These are phyloP conservation scores for Hesperia comma DNA, from an alignment of 2,888 invertebrate genomes.

Conservation along the genomic window DNA sequence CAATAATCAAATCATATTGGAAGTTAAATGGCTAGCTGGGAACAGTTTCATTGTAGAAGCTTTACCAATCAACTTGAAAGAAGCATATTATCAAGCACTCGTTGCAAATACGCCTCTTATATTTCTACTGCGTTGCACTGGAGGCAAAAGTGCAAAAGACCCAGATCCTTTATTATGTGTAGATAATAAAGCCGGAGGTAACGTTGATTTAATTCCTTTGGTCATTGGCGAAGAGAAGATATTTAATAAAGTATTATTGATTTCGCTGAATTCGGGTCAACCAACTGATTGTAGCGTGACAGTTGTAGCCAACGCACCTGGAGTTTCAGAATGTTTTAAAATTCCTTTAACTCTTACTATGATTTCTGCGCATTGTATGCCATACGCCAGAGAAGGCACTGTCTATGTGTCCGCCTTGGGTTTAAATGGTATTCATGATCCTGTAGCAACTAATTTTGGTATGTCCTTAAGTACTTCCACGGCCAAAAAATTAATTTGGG, in stretches of 20 bases:
- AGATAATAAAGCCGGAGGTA: conserved; percentile 70
- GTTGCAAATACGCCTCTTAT: conserved; percentile 64
- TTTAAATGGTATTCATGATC: conserved; percentile 56
- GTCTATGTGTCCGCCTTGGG: conserved; percentile 66
- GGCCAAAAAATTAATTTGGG: conserved; percentile 66
- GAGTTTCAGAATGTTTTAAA: conserved; percentile 46
- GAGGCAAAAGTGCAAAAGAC: conserved; percentile 61
- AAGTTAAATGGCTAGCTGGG: conserved; percentile 59
- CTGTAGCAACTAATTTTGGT: conserved; percentile 59
- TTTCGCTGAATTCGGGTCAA: conserved; percentile 56
- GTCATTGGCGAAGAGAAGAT: conserved; percentile 65
- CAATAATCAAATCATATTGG: conserved; percentile 57
- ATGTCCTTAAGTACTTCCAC: conserved; percentile 58
- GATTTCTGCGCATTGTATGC: conserved; percentile 72
- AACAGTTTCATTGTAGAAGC: conserved; percentile 45
- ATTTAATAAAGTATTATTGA: conserved; percentile 52
- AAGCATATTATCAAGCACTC: conserved; percentile 49
- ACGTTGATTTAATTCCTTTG: conserved; percentile 69
- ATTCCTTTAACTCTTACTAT: conserved; percentile 65
- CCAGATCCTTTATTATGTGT: conserved; percentile 61
- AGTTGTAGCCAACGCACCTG: conserved; percentile 52
- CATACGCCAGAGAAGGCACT: conserved; percentile 65
- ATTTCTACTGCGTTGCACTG: conserved; percentile 58
- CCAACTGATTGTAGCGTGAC: conserved; percentile 53
- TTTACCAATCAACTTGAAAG: conserved; percentile 60